phyloP scores from a whole-genome alignment of 2,113 vertebrate species.

The Atlantisia rogersi region DNA sequence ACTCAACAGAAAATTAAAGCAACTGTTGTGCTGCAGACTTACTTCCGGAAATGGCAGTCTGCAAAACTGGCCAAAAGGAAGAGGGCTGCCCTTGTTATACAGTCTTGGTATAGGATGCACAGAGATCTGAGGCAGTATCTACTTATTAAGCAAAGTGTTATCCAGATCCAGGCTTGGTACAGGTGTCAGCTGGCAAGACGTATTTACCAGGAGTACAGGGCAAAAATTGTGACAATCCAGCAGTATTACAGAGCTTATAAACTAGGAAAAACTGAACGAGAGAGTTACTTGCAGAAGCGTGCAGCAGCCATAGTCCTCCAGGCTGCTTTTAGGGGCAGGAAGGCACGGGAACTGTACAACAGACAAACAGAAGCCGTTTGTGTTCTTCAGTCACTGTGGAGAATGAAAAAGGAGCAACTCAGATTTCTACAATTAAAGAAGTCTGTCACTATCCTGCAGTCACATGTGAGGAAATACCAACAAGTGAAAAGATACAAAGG shows the following conservation, averaged over 20 bases:
- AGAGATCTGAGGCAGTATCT: constrained; percentile 55
- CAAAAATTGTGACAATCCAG: constrained; percentile 64
- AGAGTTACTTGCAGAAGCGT: constrained; percentile 53
- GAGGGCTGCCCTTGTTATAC: constrained; percentile 81
- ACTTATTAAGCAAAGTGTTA: neutral
- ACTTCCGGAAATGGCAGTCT: constrained; percentile 78
- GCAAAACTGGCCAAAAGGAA: constrained; percentile 46
- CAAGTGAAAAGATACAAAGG: constrained; percentile 65
- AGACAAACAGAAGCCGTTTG: constrained; percentile 38
- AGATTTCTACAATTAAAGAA: constrained; percentile 59
- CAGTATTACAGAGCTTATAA: constrained; percentile 62
- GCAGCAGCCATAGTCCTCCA: constrained; percentile 64
- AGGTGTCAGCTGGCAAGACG: constrained; percentile 51
- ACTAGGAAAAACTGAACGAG: constrained; percentile 15
- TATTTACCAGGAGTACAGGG: constrained; percentile 37
- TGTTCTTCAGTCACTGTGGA: constrained; percentile 71
- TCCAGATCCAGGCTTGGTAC: constrained; percentile 75
- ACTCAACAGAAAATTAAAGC: constrained; percentile 68
- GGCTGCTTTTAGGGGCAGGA: constrained; percentile 67
- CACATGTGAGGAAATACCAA: constrained; percentile 67
- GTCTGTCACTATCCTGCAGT: constrained; percentile 58
- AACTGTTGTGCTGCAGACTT: constrained; percentile 76
- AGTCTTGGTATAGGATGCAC: constrained; percentile 85
- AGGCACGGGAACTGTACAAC: constrained; percentile 2
- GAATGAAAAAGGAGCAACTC: constrained; percentile 55